phyloP scores from a whole-genome alignment of 2,888 invertebrate genomes.

The Theretra japonica region DNA sequence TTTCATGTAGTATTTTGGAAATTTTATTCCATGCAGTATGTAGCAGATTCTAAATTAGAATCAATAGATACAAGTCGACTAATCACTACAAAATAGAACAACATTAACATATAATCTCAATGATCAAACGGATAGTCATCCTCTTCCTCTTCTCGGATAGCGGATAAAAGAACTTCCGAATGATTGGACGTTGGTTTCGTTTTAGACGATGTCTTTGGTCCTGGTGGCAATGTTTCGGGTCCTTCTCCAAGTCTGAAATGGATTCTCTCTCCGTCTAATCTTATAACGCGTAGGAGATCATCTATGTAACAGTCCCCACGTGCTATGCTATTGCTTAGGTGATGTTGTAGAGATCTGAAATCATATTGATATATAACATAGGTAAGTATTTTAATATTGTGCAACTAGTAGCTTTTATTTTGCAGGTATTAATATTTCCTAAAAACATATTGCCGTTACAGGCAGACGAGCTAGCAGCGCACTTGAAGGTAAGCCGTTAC shows the following conservation, averaged over 20 bases:
- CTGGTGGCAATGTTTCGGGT: slow-evolving; percentile 32
- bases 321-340: slow-evolving; percentile 54
- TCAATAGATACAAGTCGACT: no score
- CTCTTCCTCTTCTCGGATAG: slow-evolving; percentile 66
- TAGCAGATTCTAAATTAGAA: no score
- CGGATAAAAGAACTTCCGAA: slow-evolving; percentile 48
- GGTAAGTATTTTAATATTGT: neutral
- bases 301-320: slow-evolving; percentile 62
- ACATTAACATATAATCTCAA: neutral
- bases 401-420: neutral
- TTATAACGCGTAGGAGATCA: slow-evolving; percentile 61
- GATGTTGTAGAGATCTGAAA: slow-evolving; percentile 51
- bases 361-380: neutral
- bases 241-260: slow-evolving; percentile 53
- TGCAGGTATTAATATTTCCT: no score
- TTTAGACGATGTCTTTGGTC: neutral
- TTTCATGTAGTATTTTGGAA: no score
- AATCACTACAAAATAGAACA: no score
- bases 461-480: no score
- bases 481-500: no score
- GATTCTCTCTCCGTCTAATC: slow-evolving; percentile 66
- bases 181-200: neutral
- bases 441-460: no score
- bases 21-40: no score
- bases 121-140: slow-evolving; percentile 62